Conservation (phyloP, 2,113 vertebrate genomes). For the Raja brachyura region DNA sequence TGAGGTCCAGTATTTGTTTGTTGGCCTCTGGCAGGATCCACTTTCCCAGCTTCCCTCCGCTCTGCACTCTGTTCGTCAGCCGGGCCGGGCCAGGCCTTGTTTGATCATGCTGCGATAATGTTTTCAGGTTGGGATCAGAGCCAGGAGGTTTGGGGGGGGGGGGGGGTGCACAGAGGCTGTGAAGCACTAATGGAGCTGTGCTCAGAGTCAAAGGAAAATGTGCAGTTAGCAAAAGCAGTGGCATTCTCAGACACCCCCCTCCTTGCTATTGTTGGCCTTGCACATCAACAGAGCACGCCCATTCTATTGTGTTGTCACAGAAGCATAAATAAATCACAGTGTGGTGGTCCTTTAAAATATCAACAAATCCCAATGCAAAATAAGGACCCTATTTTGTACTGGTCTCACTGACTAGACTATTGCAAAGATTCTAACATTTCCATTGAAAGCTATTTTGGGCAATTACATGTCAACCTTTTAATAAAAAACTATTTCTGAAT, state of each 20-base stretch:
- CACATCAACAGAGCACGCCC: not conserved
- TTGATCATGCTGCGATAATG: constrained; percentile 52
- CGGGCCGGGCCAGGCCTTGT: constrained; percentile 42
- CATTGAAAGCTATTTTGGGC: not conserved
- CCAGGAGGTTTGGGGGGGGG: not conserved
- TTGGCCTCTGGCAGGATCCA: constrained; percentile 24
- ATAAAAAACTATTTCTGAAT: not conserved
- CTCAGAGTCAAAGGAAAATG: not conserved
- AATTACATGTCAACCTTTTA: not conserved
- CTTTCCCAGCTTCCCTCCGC: constrained; percentile 43
- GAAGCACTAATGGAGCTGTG: not conserved
- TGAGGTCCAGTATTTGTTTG: constrained; percentile 48
- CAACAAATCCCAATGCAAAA: not conserved
- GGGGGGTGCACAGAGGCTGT: not conserved
- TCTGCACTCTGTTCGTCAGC: constrained; percentile 35
- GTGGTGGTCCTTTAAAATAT: not conserved
- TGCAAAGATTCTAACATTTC: not conserved
- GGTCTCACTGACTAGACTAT: not conserved
- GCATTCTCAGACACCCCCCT: not conserved
- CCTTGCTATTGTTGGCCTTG: too few relatives aligned
- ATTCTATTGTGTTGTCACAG: not conserved
- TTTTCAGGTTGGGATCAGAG: not conserved
- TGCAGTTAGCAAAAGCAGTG: not conserved
- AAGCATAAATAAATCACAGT: not conserved
- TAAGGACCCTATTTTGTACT: not conserved